These are phyloP conservation scores for Cyrtonyx montezumae DNA, from an alignment of 2,113 vertebrate species.

Conservation along the genomic window DNA sequence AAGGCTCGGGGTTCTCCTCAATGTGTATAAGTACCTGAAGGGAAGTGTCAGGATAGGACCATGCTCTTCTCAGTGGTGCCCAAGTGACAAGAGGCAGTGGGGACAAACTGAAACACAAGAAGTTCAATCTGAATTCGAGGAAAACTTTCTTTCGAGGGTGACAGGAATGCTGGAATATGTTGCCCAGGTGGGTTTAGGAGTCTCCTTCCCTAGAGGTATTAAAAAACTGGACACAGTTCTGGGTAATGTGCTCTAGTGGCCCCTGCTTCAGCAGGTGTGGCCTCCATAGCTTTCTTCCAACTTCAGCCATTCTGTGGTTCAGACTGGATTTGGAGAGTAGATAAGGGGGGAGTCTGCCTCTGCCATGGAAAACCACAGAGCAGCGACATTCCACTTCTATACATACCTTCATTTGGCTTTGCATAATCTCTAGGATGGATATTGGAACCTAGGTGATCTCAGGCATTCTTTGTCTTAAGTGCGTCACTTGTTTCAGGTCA, in stretches of 20 bases:
- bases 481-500: not conserved
- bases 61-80: not conserved
- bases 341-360: not conserved
- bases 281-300: not conserved
- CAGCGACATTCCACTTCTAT: not conserved
- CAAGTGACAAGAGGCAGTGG: not conserved
- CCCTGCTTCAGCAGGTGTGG: not conserved
- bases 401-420: not conserved
- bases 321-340: not conserved
- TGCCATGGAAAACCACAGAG: not conserved
- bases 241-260: not conserved
- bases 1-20: not conserved
- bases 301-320: not conserved
- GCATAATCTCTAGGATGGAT: not conserved
- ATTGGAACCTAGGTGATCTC: not conserved
- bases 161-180: not conserved
- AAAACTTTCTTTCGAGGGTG: not conserved
- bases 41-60: too few species aligned
- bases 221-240: not conserved
- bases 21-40: too few species aligned
- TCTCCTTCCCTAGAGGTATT: not conserved
- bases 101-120: not conserved
- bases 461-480: not conserved
- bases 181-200: not conserved
- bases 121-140: not conserved